These are phyloP conservation scores for Cryptotis parvus DNA, from an alignment of 2,113 vertebrate species.

Conservation along the genomic window DNA sequence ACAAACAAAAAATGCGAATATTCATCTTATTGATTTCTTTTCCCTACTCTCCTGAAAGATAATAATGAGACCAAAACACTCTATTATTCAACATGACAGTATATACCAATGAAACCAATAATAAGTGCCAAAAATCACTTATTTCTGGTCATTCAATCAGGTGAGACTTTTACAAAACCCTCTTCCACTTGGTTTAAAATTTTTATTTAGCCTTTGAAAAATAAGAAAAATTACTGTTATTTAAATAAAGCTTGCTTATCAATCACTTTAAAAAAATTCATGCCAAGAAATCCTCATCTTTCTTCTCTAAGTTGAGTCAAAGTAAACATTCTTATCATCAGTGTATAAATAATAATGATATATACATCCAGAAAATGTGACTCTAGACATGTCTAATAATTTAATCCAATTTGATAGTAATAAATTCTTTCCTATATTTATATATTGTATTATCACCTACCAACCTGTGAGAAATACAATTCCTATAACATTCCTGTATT, in stretches of 20 bases:
- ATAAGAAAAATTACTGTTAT: conserved; percentile 73
- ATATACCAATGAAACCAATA: background rate
- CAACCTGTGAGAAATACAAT: background rate
- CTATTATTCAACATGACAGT: background rate
- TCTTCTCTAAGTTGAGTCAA: conserved; percentile 80
- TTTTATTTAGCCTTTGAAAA: background rate
- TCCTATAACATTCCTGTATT: background rate
- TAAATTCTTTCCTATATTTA: conserved; percentile 61
- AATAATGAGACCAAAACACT: background rate
- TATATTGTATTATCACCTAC: conserved; percentile 11
- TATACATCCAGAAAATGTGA: conserved; percentile 77
- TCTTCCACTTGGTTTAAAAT: conserved; percentile 11
- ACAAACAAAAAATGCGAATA: too few relatives aligned
- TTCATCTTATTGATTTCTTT: background rate
- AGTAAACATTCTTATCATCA: conserved; percentile 81
- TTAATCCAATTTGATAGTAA: conserved; percentile 46
- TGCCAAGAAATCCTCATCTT: conserved; percentile 55
- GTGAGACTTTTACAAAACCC: background rate
- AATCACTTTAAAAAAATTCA: background rate
- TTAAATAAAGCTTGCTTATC: conserved; percentile 70
- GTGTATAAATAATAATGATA: conserved; percentile 75
- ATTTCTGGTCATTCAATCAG: background rate
- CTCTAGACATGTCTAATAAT: conserved; percentile 79
- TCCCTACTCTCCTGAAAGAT: background rate
- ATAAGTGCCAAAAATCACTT: background rate